Evolutionary conservation across 2,113 vertebrate genomes (phyloP).

Genomic region (Phaetusa simplex): DNA sequence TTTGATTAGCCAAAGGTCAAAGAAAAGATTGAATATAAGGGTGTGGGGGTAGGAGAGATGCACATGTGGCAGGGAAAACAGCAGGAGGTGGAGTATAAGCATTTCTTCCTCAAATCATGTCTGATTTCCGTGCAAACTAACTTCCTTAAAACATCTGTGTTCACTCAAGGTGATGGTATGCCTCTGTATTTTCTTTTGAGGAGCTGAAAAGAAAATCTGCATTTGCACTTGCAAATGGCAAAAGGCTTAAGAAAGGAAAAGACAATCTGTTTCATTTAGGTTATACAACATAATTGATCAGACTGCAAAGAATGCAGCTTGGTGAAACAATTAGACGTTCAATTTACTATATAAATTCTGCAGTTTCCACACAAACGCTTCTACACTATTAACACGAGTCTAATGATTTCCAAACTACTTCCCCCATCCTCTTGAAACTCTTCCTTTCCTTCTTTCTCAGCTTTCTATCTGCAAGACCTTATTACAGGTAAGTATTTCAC

Average conservation of each 20-base stretch:
- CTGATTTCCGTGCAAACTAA: constrained; percentile 21
- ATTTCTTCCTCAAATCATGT: constrained; percentile 48
- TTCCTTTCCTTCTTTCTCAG: not conserved
- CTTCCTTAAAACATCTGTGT: constrained; percentile 57
- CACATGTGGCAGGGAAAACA: constrained; percentile 6
- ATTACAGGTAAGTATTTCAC: not conserved
- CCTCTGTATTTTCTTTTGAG: constrained; percentile 21
- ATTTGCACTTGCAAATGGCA: constrained; percentile 2
- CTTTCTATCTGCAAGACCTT: not conserved
- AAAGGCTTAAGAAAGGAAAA: not conserved
- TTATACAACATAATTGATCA: constrained; percentile 32
- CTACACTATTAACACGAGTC: not conserved
- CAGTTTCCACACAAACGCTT: constrained; percentile 2
- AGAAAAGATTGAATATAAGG: not conserved
- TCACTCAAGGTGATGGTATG: constrained; percentile 55
- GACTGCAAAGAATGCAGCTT: not conserved
- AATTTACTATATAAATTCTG: constrained; percentile 27
- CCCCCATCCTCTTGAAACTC: not conserved
- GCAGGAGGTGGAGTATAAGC: constrained; percentile 28
- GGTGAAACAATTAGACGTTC: constrained; percentile 15
- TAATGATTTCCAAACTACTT: constrained; percentile 21
- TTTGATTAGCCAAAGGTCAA: not conserved
- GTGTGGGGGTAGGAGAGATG: not conserved
- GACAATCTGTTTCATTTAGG: not conserved
- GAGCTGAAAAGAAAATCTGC: constrained; percentile 5